Percentiles rank a stretch among this genome's conserved stretches.
Evolutionary conservation across 1,140 invertebrate species (phyloP).

Genomic region (Drosophila pandora): DNA sequence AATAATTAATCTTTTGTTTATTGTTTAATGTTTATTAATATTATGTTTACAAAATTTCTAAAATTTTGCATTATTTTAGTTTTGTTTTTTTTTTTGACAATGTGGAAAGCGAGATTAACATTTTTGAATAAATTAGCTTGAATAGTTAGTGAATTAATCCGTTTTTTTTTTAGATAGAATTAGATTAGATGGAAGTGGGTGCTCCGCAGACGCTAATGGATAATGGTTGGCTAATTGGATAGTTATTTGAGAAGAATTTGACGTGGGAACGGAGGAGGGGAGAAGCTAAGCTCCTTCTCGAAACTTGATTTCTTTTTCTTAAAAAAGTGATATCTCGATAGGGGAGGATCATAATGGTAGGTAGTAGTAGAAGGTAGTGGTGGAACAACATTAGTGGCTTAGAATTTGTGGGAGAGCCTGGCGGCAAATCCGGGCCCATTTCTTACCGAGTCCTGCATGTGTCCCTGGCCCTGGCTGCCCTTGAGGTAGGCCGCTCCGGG

Average conservation of each 20-base stretch:
- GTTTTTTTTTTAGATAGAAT: too few relatives aligned
- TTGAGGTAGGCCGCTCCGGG: conserved; percentile 85
- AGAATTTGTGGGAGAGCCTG: conserved; percentile 14
- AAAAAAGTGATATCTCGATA: too few relatives aligned
- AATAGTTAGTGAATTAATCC: too few relatives aligned
- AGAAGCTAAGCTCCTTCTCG: too few relatives aligned
- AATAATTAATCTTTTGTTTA: neutral
- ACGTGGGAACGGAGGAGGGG: too few relatives aligned
- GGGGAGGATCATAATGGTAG: too few relatives aligned
- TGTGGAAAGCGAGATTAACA: neutral
- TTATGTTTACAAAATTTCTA: neutral
- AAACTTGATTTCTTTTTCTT: too few relatives aligned
- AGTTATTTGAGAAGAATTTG: too few relatives aligned
- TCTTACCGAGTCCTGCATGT: conserved; percentile 84
- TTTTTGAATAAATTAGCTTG: neutral
- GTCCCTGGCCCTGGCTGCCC: conserved; percentile 85
- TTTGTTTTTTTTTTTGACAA: neutral
- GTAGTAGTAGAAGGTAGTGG: too few relatives aligned
- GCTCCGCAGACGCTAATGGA: too few relatives aligned
- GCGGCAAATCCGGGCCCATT: conserved; percentile 2
- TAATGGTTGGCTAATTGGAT: too few relatives aligned
- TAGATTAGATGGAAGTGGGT: too few relatives aligned
- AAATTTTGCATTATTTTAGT: neutral
- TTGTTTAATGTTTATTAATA: neutral
- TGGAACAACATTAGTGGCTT: neutral